phyloP scores from a whole-genome alignment of 2,113 vertebrate species.

The Callionymus lyra region DNA sequence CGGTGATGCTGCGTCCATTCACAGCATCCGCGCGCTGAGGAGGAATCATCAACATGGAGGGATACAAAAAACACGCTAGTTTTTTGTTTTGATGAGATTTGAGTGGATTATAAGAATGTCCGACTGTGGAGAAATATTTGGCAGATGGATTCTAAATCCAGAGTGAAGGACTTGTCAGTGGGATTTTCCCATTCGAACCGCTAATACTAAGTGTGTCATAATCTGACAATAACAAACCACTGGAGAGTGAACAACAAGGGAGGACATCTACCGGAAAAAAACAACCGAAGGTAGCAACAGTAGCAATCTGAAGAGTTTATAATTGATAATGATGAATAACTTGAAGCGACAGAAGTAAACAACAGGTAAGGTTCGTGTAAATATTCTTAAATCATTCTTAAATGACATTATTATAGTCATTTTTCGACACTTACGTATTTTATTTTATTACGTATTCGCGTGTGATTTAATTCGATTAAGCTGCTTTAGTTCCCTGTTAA shows the following conservation, averaged over 20 bases:
- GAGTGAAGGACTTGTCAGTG: constrained; percentile 7
- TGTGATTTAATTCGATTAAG: too few relatives aligned
- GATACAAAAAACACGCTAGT: not conserved
- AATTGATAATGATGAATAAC: too few relatives aligned
- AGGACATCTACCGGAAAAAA: not conserved
- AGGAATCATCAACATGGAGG: constrained; percentile 2
- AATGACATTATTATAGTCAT: too few relatives aligned
- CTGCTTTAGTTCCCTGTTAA: too few relatives aligned
- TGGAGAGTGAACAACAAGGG: constrained; percentile 1
- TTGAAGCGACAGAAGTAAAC: too few relatives aligned
- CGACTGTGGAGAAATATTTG: constrained; percentile 17
- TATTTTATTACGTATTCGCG: too few relatives aligned
- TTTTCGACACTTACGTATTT: too few relatives aligned
- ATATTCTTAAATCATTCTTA: too few relatives aligned
- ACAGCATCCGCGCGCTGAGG: constrained; percentile 1
- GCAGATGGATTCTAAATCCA: constrained; percentile 48
- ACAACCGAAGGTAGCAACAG: not conserved
- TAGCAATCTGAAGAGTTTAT: too few relatives aligned
- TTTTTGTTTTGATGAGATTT: constrained; percentile 3
- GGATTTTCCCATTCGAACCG: constrained; percentile 25
- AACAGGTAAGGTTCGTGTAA: too few relatives aligned
- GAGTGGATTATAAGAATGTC: constrained; percentile 1
- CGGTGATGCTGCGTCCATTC: constrained; percentile 36
- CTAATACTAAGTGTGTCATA: constrained; percentile 8
- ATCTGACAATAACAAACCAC: constrained; percentile 12